These are phyloP conservation scores for Embidobia sp. DNA, from an alignment of 2,888 invertebrate species.

Conservation along the genomic window DNA sequence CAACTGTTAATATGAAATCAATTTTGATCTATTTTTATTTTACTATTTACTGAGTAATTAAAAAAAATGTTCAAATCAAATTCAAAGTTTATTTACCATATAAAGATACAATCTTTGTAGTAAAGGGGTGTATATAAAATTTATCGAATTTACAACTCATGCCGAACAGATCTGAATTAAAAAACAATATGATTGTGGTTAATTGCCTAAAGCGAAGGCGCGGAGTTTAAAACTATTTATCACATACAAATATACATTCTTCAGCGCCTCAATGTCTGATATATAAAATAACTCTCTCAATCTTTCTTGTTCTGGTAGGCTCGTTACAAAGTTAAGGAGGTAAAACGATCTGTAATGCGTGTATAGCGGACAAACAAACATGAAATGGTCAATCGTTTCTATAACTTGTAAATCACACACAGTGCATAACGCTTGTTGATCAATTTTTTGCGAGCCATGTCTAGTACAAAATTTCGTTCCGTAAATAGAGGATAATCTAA, in stretches of 20 bases:
- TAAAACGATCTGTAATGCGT: neutral
- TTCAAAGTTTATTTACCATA: too few relatives aligned
- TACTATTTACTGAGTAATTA: too few relatives aligned
- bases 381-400: neutral
- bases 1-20: too few relatives aligned
- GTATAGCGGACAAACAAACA: conserved; percentile 3
- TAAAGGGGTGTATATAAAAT: too few relatives aligned
- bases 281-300: neutral
- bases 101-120: too few relatives aligned
- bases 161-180: too few relatives aligned
- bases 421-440: neutral
- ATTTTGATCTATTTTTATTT: too few relatives aligned
- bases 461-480: neutral
- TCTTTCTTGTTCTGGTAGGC: neutral
- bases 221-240: too few relatives aligned
- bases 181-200: too few relatives aligned
- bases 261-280: neutral
- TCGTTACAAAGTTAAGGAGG: neutral
- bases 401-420: neutral
- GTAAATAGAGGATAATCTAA: neutral
- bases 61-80: too few relatives aligned
- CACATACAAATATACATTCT: neutral
- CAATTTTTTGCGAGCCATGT: neutral
- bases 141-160: too few relatives aligned
- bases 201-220: too few relatives aligned